Percentiles rank a stretch among this genome's conserved stretches.
Conservation (phyloP, 2,113 vertebrate genomes). For the Climacteris rufus region DNA sequence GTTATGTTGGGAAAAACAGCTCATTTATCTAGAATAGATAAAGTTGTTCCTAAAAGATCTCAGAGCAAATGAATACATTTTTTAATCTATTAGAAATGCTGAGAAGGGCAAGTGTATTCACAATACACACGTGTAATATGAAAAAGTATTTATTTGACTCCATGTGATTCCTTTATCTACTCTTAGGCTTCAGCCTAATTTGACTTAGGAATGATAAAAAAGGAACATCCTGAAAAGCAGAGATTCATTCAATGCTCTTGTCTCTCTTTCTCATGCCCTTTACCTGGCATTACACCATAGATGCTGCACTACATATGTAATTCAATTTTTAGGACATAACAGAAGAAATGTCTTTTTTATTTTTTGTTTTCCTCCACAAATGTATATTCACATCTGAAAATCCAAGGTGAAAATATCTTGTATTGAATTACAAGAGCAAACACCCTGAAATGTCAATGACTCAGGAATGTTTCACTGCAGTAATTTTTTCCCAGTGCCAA, state of each 20-base stretch:
- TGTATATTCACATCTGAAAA: background rate
- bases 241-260: background rate
- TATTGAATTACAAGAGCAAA: background rate
- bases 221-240: background rate
- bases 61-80: background rate
- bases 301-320: background rate
- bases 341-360: background rate
- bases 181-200: background rate
- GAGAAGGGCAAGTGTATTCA: background rate
- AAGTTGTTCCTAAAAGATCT: background rate
- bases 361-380: background rate
- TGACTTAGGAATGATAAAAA: background rate
- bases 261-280: background rate
- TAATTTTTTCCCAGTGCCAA: accelerated
- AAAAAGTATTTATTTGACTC: background rate
- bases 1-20: background rate
- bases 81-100: background rate
- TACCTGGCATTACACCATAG: background rate
- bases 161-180: background rate
- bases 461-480: background rate
- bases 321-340: background rate
- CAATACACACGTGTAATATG: accelerated
- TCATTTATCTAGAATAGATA: background rate
- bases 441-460: background rate
- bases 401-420: background rate